These are phyloP conservation scores for Aphelenchoides besseyi DNA, from an alignment of 1,140 invertebrate species.

Conservation along the genomic window DNA sequence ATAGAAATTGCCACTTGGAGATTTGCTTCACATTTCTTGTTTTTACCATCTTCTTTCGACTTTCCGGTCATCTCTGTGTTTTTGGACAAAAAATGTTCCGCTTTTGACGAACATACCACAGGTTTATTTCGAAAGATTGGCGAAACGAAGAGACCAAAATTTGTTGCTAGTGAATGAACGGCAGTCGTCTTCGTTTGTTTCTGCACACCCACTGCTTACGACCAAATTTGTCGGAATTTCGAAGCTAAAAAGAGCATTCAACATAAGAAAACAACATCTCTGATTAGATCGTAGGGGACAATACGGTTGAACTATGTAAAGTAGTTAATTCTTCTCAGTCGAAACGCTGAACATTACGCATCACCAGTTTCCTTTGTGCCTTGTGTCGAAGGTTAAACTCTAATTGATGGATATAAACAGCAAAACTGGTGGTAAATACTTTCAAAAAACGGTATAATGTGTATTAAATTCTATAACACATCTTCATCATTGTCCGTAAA, in stretches of 20 bases:
- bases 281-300: background rate
- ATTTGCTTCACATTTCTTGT: too few species aligned
- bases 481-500: conserved; percentile 3
- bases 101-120: conserved; percentile 3
- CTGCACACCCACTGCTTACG: background rate
- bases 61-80: too few species aligned
- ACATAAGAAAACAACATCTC: background rate
- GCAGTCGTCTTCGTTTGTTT: background rate
- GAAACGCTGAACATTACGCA: too few species aligned
- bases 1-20: too few species aligned
- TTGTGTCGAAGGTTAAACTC: too few species aligned
- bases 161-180: conserved; percentile 5
- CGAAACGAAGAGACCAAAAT: background rate
- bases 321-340: background rate
- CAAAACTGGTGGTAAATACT: background rate
- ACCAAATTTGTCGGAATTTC: background rate
- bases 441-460: background rate
- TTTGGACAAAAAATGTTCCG: too few species aligned
- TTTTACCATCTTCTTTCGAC: too few species aligned
- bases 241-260: background rate
- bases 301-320: background rate
- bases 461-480: background rate
- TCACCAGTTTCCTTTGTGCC: too few species aligned
- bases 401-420: too few species aligned
- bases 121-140: background rate